Percentiles rank a stretch among this genome's conserved stretches.
Conservation (phyloP, 1,140 invertebrate genomes). For the Eufriesea mexicana region DNA sequence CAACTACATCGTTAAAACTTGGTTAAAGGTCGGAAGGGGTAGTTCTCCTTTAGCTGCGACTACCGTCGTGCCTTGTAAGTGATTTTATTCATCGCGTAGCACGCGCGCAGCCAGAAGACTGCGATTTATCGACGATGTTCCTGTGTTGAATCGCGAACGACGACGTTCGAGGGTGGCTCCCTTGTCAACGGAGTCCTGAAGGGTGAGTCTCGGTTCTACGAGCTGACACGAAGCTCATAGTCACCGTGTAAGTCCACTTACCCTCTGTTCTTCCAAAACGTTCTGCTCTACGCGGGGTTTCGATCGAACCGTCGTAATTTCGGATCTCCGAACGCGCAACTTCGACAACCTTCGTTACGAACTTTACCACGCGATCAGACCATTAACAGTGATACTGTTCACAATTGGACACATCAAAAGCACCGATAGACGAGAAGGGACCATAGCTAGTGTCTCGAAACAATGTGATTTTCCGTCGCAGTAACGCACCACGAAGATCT, state of each 20-base stretch:
- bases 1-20: constrained; percentile 5
- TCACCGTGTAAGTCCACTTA: neutral
- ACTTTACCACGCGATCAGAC: too few relatives aligned
- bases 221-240: neutral
- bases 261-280: too few relatives aligned
- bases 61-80: neutral
- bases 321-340: too few relatives aligned
- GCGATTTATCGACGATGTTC: constrained; percentile 21
- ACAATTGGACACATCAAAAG: too few relatives aligned
- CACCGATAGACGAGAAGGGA: too few relatives aligned
- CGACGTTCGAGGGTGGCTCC: constrained; percentile 13
- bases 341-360: too few relatives aligned
- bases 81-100: constrained; percentile 10
- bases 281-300: neutral
- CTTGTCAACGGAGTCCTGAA: constrained; percentile 4
- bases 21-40: neutral
- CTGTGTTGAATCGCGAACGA: neutral
- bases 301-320: neutral
- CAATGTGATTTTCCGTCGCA: too few relatives aligned
- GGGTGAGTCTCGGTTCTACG: neutral
- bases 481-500: too few relatives aligned
- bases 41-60: neutral
- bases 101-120: constrained; percentile 10
- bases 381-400: too few relatives aligned
- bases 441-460: too few relatives aligned